Evolutionary conservation across 2,888 invertebrate species (phyloP).

Genomic region (Osmoderma eremita): DNA sequence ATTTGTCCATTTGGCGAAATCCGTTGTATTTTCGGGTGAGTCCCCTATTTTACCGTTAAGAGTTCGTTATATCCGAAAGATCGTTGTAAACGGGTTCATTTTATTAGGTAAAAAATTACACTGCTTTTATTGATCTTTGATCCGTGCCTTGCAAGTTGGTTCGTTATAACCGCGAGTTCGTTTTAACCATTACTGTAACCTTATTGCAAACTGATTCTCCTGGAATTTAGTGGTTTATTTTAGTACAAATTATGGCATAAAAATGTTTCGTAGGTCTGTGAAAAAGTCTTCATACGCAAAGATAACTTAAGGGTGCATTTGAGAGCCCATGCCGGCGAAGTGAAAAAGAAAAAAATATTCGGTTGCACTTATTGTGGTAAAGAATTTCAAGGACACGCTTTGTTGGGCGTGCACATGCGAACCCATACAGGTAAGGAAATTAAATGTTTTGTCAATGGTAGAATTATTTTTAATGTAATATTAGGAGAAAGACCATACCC

Average conservation of each 20-base stretch:
- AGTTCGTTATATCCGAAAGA: too few relatives aligned
- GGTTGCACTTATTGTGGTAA: conserved; percentile 74
- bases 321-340: conserved; percentile 73
- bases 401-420: conserved; percentile 72
- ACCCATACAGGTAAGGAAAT: conserved; percentile 72
- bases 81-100: too few relatives aligned
- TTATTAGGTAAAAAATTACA: too few relatives aligned
- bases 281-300: conserved; percentile 73
- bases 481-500: conserved; percentile 69
- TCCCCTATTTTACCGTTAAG: too few relatives aligned
- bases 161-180: too few relatives aligned
- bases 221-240: background rate
- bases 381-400: conserved; percentile 71
- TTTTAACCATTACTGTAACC: too few relatives aligned
- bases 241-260: background rate
- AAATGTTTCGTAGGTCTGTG: conserved; percentile 69
- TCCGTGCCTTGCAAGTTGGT: too few relatives aligned
- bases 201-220: background rate
- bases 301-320: conserved; percentile 79
- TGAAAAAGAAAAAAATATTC: conserved; percentile 67
- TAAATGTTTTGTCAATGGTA: background rate
- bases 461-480: conserved; percentile 7
- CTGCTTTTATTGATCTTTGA: too few relatives aligned
- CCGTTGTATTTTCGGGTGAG: too few relatives aligned
- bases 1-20: too few relatives aligned